Evolutionary conservation across 2,797 vertebrate genomes (phyloP).

Genomic region (Typhlichthys subterraneus): DNA sequence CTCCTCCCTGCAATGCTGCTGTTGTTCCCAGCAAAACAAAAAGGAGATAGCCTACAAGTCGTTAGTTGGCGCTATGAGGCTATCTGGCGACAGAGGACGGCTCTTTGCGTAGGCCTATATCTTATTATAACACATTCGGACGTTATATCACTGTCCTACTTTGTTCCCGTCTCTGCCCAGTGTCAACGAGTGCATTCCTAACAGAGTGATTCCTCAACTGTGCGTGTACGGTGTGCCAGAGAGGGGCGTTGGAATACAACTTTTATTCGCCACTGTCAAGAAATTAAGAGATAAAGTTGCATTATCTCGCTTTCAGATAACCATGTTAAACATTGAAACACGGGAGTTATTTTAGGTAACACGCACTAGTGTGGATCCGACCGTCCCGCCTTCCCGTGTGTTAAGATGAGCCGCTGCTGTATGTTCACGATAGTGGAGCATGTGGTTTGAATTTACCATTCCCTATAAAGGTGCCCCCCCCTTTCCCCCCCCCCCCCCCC

Average conservation of each 20-base stretch:
- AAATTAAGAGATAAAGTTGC: slow-evolving; percentile 9
- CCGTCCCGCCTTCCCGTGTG: slow-evolving; percentile 25
- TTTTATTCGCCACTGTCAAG: slow-evolving; percentile 16
- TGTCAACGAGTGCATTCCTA: slow-evolving; percentile 41
- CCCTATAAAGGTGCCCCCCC: slow-evolving; percentile 43
- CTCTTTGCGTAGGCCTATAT: slow-evolving; percentile 6
- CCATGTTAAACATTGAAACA: not conserved
- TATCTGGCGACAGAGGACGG: not conserved
- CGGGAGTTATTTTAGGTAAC: not conserved
- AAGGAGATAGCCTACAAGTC: slow-evolving; percentile 14
- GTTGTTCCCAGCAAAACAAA: slow-evolving; percentile 50
- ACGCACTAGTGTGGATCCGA: slow-evolving; percentile 27
- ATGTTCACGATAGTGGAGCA: slow-evolving; percentile 50
- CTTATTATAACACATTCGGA: too few species aligned
- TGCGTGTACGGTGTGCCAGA: slow-evolving; percentile 1
- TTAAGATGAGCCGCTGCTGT: slow-evolving; percentile 43
- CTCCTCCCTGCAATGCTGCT: slow-evolving; percentile 47
- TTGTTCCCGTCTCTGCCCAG: slow-evolving; percentile 12
- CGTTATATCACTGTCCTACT: slow-evolving; percentile 43
- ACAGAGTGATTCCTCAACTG: slow-evolving; percentile 14
- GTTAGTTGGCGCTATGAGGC: not conserved
- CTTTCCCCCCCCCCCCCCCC: slow-evolving; percentile 26
- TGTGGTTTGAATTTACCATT: slow-evolving; percentile 67
- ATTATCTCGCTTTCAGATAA: not conserved
- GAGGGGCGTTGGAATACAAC: slow-evolving; percentile 22